phyloP scores from a whole-genome alignment of 2,113 vertebrate genomes.

The Chionis minor region DNA sequence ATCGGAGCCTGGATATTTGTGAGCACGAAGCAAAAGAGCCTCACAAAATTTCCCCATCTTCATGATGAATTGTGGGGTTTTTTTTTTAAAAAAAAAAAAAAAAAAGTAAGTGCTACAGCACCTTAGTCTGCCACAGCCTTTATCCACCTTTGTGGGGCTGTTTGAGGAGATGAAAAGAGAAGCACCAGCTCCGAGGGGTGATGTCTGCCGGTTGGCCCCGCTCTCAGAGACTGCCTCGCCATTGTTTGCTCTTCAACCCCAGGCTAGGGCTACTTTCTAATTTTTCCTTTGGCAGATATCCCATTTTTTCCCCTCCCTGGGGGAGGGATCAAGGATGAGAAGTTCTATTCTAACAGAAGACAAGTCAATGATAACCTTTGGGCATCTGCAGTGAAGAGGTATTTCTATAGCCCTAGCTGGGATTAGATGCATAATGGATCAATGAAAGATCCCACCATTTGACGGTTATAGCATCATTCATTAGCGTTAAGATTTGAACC shows the following conservation, averaged over 20 bases:
- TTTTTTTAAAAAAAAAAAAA: not conserved
- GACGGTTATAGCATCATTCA: not conserved
- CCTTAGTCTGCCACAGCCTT: not conserved
- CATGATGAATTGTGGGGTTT: not conserved
- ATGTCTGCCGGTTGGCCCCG: not conserved
- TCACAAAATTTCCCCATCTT: not conserved
- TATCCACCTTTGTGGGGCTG: not conserved
- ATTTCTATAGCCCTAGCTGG: slow-evolving; percentile 27
- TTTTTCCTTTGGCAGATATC: slow-evolving; percentile 28
- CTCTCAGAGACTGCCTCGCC: not conserved
- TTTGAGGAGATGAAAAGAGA: not conserved
- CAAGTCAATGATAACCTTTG: slow-evolving; percentile 35
- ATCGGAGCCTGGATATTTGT: not conserved
- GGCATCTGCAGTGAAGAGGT: slow-evolving; percentile 23
- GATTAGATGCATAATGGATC: slow-evolving; percentile 48
- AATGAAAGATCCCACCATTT: not conserved
- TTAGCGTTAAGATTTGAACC: slow-evolving; percentile 34
- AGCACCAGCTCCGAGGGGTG: not conserved
- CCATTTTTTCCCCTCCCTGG: not conserved
- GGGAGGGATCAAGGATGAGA: not conserved
- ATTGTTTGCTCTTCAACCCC: not conserved
- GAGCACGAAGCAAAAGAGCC: not conserved
- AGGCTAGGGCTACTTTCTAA: not conserved
- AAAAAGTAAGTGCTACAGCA: not conserved
- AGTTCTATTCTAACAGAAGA: slow-evolving; percentile 11